Evolutionary conservation across 2,113 vertebrate genomes (phyloP).

Genomic region (Ophiodon elongatus): DNA sequence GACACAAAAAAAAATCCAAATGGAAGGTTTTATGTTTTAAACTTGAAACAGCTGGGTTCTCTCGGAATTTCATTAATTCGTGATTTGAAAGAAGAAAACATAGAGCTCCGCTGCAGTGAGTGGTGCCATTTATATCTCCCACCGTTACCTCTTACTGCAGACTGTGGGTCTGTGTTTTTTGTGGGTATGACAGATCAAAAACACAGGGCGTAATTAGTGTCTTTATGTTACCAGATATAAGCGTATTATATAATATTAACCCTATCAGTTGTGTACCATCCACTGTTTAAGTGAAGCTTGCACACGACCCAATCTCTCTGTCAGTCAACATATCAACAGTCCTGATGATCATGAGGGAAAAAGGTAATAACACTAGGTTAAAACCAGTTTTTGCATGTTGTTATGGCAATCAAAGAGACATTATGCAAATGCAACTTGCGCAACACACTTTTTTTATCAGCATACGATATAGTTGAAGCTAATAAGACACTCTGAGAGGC

Average conservation of each 20-base stretch:
- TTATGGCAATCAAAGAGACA: neutral
- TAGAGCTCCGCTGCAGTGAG: neutral
- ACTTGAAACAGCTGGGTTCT: constrained; percentile 3
- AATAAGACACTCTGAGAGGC: neutral
- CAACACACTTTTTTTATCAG: neutral
- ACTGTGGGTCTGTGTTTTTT: neutral
- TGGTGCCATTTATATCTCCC: neutral
- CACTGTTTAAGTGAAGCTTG: too few relatives aligned
- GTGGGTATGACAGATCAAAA: neutral
- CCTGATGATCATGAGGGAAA: too few relatives aligned
- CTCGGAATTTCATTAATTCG: neutral
- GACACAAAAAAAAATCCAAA: neutral
- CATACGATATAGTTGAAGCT: neutral
- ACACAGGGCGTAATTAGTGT: neutral
- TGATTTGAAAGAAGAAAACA: neutral
- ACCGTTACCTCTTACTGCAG: neutral
- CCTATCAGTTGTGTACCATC: too few relatives aligned
- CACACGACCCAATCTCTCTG: too few relatives aligned
- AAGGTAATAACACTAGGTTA: neutral
- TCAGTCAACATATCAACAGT: too few relatives aligned
- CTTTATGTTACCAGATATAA: neutral
- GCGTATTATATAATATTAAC: neutral
- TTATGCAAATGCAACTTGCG: neutral
- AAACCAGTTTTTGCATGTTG: neutral
- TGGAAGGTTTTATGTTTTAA: neutral